Evolutionary conservation across 2,888 invertebrate genomes (phyloP).

Genomic region (Allolobophora icterica): DNA sequence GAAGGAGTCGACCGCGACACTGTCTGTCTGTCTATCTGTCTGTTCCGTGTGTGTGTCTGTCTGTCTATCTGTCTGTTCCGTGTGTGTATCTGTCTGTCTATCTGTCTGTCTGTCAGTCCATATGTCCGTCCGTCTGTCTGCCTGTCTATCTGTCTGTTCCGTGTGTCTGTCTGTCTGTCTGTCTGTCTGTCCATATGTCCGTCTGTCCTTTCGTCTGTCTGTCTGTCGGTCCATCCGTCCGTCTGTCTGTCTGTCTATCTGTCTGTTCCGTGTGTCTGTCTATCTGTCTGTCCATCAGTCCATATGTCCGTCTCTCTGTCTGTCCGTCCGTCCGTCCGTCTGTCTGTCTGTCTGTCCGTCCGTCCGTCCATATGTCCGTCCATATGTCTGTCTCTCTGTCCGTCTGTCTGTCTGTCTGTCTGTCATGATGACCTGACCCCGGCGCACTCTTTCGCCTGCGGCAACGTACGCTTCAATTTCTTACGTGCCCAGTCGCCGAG

Average conservation of each 20-base stretch:
- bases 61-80: too few relatives aligned
- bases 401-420: background rate
- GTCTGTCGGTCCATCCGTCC: too few relatives aligned
- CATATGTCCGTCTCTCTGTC: background rate
- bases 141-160: too few relatives aligned
- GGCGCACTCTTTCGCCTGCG: background rate
- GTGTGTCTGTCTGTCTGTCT: too few relatives aligned
- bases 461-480: background rate
- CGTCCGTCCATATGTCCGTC: background rate
- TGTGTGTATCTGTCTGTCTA: too few relatives aligned
- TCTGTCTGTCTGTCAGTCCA: background rate
- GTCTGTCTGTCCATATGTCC: too few relatives aligned
- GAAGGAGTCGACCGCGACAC: too few relatives aligned
- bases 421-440: background rate
- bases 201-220: too few relatives aligned
- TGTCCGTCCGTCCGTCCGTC: background rate
- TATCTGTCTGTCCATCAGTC: background rate
- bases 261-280: background rate
- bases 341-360: background rate
- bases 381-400: background rate
- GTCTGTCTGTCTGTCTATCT: background rate
- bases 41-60: too few relatives aligned
- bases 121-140: background rate
- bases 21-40: too few relatives aligned
- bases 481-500: conserved; percentile 13